These are phyloP conservation scores for Ammodytes marinus DNA, from an alignment of 2,113 vertebrate genomes.

Conservation along the genomic window DNA sequence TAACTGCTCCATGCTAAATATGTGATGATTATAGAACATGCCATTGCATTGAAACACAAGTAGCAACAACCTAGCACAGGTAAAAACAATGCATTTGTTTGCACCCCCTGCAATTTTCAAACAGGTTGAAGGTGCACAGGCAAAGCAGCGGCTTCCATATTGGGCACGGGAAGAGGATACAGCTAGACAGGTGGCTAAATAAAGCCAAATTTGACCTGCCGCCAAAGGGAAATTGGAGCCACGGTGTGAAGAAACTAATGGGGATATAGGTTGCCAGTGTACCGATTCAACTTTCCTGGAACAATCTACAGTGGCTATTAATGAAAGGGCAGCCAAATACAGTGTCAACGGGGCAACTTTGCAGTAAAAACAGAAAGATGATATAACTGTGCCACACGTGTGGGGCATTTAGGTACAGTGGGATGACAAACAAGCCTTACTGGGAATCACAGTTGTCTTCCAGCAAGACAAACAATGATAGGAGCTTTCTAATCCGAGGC, in stretches of 20 bases:
- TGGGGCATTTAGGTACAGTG: conserved; percentile 13
- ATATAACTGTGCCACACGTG: conserved; percentile 34
- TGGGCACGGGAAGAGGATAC: conserved; percentile 71
- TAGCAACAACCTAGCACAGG: conserved; percentile 7
- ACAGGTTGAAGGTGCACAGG: conserved; percentile 55
- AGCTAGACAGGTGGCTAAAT: conserved; percentile 78
- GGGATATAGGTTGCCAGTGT: conserved; percentile 72
- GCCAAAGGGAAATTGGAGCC: conserved; percentile 76
- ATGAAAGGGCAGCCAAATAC: conserved; percentile 47
- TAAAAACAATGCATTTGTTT: conserved; percentile 41
- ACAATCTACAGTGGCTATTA: conserved; percentile 76
- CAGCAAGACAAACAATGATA: conserved; percentile 5
- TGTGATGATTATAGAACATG: conserved; percentile 20
- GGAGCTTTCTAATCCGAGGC: conserved; percentile 14
- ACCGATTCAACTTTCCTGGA: conserved; percentile 77
- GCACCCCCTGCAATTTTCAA: background rate
- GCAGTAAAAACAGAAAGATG: conserved; percentile 52
- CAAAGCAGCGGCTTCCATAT: conserved; percentile 60
- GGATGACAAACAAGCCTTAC: conserved; percentile 25
- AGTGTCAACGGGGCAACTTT: conserved; percentile 12
- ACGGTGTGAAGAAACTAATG: conserved; percentile 54
- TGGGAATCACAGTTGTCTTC: conserved; percentile 29
- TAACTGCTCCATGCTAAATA: conserved; percentile 46
- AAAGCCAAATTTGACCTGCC: conserved; percentile 76
- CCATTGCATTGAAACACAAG: background rate